Base-by-base conservation (phyloP, 1,140 invertebrate species). In the Macrobrachium nipponense region DNA sequence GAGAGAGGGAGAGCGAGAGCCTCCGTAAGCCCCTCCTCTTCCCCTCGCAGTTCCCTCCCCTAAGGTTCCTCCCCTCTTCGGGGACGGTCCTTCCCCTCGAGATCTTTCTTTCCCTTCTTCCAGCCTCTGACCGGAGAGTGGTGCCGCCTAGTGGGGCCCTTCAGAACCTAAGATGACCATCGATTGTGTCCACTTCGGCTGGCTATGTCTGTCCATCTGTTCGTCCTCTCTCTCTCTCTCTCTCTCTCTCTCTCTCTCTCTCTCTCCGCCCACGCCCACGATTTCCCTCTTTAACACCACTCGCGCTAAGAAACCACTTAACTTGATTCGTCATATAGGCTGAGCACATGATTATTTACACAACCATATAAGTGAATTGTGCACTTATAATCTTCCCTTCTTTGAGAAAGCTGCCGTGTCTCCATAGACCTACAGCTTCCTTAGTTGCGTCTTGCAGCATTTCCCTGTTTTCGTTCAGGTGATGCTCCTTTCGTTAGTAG, bases 111-210 rank as follows among this genome's bases (percentile, higher is more conserved):
- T 51, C 59, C 59, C 80, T 23, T 43, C 66, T 58, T 80, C 60
- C 61, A 80, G 43, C 62, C 58, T 7, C 18, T 27, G 77, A 70
- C 84, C 77, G 59, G 77, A 64, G 77, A 62, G 51, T 86, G 68
- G 68, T 86, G 84, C 66, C 84, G 62, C 77, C 84, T 86, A 70
- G 84, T 80, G 84, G 84, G 60, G n/a, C 66, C 59, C 59, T 36
- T 59, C 77, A 60, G 23, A 86, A 86, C 84, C 61, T 43, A 51
- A 51, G 77, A 43, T 86, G 84, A 86, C 84, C 84, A 86, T 86
- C 77, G 84, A 86, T 86, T 86, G 84, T 86, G 84, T 86, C 84
- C 84, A 80, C 75, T 62, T 61, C 59, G 78, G 77, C 23, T 20
- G 59, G 44, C 82, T 20, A 62, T 60, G 84, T 36, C 77, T 75